Base-by-base conservation (phyloP, 2,797 vertebrate genomes). In the Chelmon rostratus region DNA sequence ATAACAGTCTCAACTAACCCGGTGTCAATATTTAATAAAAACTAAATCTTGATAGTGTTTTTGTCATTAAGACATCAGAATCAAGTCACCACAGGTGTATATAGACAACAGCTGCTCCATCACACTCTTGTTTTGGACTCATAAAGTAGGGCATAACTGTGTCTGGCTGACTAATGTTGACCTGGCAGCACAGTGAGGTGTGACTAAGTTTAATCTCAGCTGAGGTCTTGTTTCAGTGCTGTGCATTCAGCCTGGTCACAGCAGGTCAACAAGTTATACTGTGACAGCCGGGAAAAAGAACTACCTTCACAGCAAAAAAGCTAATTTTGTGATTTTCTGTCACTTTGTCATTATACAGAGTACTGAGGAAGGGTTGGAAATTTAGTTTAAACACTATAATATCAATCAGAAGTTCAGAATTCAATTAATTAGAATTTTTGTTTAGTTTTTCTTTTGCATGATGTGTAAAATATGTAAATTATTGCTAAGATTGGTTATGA, bases 121-220 rank as follows among this genome's bases (percentile, higher is more conserved):
- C 59, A n/a, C 62, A 7, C 42, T 59, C 73, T 57, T 83, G 88
- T 73, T 83, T 78, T 73, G 71, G 84, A 79, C 70, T 62, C 42
- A 18, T 49, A 66, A 90, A 88, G 82, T 89, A 86, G 89, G 91
- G 23, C 92, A 93, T 80, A 83, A 64, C 88, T 83, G 42, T 42
- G 31, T 65, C 49, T 64, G 62, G 78, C 87, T 89, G 91, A 90
- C 75, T 89, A 72, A 89, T 31, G 86, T 65, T 76, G 90, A 49
- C 72, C 80, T 87, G 86, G 78, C 83, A 79, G 82, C n/a, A 8
- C 21, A 63, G 7, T 23, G 68, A 82, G 61, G 58, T 76, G 77
- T 76, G 86, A 68, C 69, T 76, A 78, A 84, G 63, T 87, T 86
- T 86, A 87, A 87, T 85, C 56, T 82, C 46, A 23, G 82, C 84